Evolutionary conservation across 2,113 vertebrate species (phyloP).

Genomic region (Zeus faber): DNA sequence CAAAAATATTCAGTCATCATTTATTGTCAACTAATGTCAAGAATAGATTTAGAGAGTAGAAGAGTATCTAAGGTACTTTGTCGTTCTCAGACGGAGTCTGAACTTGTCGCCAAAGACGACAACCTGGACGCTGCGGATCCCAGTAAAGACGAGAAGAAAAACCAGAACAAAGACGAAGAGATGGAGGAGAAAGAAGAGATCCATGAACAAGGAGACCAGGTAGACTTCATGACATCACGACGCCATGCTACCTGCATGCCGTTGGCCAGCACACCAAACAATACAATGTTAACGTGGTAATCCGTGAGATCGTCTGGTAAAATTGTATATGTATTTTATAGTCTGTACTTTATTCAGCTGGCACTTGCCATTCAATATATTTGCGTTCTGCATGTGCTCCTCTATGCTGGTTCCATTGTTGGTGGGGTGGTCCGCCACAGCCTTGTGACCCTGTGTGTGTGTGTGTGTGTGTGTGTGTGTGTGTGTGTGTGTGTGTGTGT

Average conservation of each 20-base stretch:
- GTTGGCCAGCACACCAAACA: too few species aligned
- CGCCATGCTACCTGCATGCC: too few species aligned
- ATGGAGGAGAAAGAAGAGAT: constrained; percentile 80
- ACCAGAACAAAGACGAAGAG: constrained; percentile 73
- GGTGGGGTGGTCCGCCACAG: too few species aligned
- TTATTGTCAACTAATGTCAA: too few species aligned
- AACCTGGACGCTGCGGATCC: constrained; percentile 77
- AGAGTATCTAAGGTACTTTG: too few species aligned
- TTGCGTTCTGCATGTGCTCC: neutral
- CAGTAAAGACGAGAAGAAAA: constrained; percentile 79
- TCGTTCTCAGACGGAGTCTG: constrained; percentile 80
- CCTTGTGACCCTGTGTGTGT: too few species aligned
- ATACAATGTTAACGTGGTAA: neutral
- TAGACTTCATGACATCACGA: too few species aligned
- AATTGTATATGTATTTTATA: neutral
- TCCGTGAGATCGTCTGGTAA: neutral
- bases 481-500: too few species aligned
- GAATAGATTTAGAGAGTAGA: too few species aligned
- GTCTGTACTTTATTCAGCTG: neutral
- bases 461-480: too few species aligned
- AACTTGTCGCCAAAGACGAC: constrained; percentile 93
- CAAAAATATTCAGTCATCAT: too few species aligned
- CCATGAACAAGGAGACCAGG: constrained; percentile 93
- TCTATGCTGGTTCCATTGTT: neutral
- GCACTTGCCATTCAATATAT: neutral